Base-by-base conservation (phyloP, 2,113 vertebrate species). In the Apteryx owenii region DNA sequence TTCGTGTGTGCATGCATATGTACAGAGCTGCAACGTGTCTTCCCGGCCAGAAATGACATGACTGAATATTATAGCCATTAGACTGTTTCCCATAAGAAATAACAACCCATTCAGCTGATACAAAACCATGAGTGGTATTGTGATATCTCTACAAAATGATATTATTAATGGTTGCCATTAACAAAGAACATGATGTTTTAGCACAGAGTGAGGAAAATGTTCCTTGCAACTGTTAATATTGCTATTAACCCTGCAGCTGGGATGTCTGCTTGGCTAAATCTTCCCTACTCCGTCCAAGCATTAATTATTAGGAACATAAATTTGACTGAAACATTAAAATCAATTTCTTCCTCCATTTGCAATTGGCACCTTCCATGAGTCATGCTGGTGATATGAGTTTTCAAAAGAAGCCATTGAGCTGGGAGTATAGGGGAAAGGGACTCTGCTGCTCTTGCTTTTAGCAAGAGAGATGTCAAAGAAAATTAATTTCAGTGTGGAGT, bases 141-240 rank as follows among this genome's bases (percentile, higher is more conserved):
- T 19, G 2, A 0, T 0, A 42, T 81, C 66, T 68, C 66, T 12
- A 7, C 0, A 0, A 51, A 40, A 64, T 26, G 53, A 21, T 66
- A 64, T 81, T 48, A 80, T 86, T 65, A 42, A 26, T 4, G 28
- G 48, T 78, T 88, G 58, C 54, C 40, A 7, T 78, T 82, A 83
- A 28, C n/a, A 29, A 61, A 33, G 6, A 44, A 4, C 31, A 58
- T 22, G 69, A 22, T 53, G 21, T 81, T n/a, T 40, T 26, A 66
- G 29, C 36, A 31, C 18, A 44, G 71, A 62, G 38, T 26, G 48
- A 88, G 38, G 33, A 84, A 87, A 91, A 69, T 0, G 2, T 72
- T 76, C 75, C 75, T 88, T 0, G 3, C 4, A 68, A 42, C 40
- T 68, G 25, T 29, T 58, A 58, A 58, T 58, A 58, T 29, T 29